Base-by-base conservation (phyloP, 2,888 invertebrate species). In the Drosophila prolongata region DNA sequence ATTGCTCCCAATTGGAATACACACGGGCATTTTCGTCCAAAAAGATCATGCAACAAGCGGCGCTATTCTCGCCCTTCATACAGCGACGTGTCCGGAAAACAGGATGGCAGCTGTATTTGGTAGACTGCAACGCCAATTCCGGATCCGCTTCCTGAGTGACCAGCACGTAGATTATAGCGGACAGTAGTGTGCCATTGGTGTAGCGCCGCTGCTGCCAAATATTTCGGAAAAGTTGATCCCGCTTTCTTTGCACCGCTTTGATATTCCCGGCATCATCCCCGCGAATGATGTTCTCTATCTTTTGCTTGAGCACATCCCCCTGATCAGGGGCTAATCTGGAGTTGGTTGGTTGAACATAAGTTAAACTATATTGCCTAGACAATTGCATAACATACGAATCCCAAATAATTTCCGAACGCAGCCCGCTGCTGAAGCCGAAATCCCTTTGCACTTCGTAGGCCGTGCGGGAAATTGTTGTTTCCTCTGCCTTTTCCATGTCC, bases 1-100 rank as follows among this genome's bases (percentile, higher is more conserved):
- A 93, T 19, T 91, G 80, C 1, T 79, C 53, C 93, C 93, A 93
- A 59, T 89, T 90, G 46, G 81, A 60, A 73, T 93, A 93, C 8
- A 92, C 92, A 4, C 93, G 89, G 2, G 89, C 90, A 30, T 85
- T 75, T 80, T 91, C 77, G 84, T 92, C 88, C 72, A 91, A 64
- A 66, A 83, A 83, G 72, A 91, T 55, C 89, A 91, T 91, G 65
- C 91, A 91, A 44, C 91, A 90, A 11, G 80, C 71, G 6, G 72
- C 74, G 49, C 90, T 90, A 49, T 80, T 78, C 14, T 74, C 69
- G 0, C 68, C 71, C 10, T 69, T 79, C 9, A 80, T 58, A 67
- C 91, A 91, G 62, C 89, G 91, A 16, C 90, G 80, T 0, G 90
- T 90, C 13, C 91, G 83, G 34, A 91, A 78, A 10, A 91, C 67